Evolutionary conservation across 2,113 vertebrate genomes (phyloP).

Genomic region (Heloderma charlesbogerti): DNA sequence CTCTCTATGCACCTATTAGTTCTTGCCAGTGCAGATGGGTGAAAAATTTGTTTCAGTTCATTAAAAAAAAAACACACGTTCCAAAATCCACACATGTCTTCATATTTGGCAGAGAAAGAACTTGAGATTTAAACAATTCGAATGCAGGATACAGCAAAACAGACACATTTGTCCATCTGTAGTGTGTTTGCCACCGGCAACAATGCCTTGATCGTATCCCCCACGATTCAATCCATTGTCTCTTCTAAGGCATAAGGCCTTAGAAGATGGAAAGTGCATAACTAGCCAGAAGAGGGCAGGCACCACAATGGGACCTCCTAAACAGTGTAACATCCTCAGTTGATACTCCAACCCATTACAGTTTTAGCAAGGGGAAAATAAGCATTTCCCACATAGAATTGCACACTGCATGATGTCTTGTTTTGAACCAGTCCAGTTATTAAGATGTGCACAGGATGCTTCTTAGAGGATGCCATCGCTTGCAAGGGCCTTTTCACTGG

Average conservation of each 20-base stretch:
- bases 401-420: not conserved
- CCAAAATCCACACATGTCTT: too few relatives aligned
- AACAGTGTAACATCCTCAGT: not conserved
- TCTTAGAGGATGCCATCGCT: too few relatives aligned
- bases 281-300: constrained; percentile 7
- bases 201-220: too few relatives aligned
- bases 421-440: not conserved
- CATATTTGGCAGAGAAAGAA: not conserved
- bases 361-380: not conserved
- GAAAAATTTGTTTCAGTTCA: too few relatives aligned
- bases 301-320: not conserved
- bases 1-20: too few relatives aligned
- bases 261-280: not conserved
- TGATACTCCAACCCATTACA: not conserved
- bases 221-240: not conserved
- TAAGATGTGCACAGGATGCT: too few relatives aligned
- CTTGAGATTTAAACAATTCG: not conserved
- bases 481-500: too few relatives aligned
- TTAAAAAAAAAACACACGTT: too few relatives aligned
- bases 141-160: too few relatives aligned
- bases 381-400: not conserved
- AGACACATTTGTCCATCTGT: too few relatives aligned
- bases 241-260: too few relatives aligned
- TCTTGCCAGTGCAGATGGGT: too few relatives aligned
- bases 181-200: not conserved